These are phyloP conservation scores for Colaptes auratus DNA, from an alignment of 2,113 vertebrate genomes.

Conservation along the genomic window DNA sequence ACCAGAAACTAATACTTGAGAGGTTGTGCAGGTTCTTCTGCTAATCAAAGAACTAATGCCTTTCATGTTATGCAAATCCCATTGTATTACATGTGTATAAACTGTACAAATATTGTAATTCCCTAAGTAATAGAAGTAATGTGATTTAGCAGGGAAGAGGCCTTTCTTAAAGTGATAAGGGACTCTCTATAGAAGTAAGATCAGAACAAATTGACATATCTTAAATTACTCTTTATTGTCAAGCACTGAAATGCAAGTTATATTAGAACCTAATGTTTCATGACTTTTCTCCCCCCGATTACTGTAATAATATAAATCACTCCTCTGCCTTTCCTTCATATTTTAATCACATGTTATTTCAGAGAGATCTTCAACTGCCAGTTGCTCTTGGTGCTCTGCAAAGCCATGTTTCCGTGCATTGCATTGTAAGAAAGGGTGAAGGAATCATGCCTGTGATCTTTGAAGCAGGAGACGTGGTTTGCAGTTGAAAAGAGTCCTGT, in stretches of 20 bases:
- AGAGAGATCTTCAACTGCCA: neutral
- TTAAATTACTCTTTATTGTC: neutral
- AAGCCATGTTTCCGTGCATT: neutral
- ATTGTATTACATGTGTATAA: constrained; percentile 33
- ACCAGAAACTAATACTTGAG: neutral
- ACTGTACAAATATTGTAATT: constrained; percentile 55
- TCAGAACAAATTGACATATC: neutral
- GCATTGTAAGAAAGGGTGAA: neutral
- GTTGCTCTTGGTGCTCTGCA: neutral
- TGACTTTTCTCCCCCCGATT: neutral
- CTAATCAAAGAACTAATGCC: constrained; percentile 29
- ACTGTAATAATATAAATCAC: neutral
- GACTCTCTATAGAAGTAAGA: neutral
- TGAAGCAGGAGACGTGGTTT: neutral
- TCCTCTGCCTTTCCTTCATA: neutral
- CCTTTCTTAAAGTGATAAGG: neutral
- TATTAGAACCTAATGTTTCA: neutral
- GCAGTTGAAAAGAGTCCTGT: neutral
- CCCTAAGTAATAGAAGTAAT: constrained; percentile 39
- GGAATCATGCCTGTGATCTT: neutral
- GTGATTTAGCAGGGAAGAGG: constrained; percentile 16
- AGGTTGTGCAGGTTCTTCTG: neutral
- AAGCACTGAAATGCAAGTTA: neutral
- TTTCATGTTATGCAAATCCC: constrained; percentile 42
- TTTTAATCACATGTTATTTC: neutral